Evolutionary conservation across 2,797 vertebrate species (phyloP), one percentile per base, ranked within the genome.

Genomic region (Pantherophis alleghaniensis): DNA sequence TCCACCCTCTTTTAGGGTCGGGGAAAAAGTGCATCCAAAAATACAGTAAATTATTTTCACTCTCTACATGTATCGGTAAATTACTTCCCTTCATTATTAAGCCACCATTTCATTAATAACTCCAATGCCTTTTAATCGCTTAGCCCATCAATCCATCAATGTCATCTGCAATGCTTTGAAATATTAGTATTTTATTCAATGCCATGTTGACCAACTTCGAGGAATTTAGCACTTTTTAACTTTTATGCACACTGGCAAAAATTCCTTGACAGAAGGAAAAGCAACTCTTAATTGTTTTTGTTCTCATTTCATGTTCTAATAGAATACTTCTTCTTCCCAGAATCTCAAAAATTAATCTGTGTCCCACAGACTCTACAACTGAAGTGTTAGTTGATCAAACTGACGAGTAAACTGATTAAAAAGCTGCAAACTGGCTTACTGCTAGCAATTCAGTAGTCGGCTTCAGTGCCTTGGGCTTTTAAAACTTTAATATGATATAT

Each of bases 401-500:
- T 42, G 20, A 56, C 7, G 18, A 56, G 79, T 83, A 86, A 61
- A 63, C 47, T 63, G 47, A 55, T 88, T 88, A 88, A 93, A 88
- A 88, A 63, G n/a, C 86, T 83, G 69, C 57, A 86, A 32, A 11
- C 24, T 59, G n/a, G 22, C 47, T 91, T 28, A 83, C 55, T 42
- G 18, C 7, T 42, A 83, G 14, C 90, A 74, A 61, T 6, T 61
- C 66, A 79, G 89, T 53, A 94, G 59, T 57, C 61, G 93, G 94
- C 22, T 95, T 96, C 94, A 94, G 91, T 94, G 53, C 89, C 93
- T 32, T 92, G 57, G 96, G 91, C 90, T 92, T 95, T 96, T 96
- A 96, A 96, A 90, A 94, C 61, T 96, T 97, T 95, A 96, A 87
- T 87, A 96, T 97, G 96, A 98, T 96, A 94, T 94, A 97, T 96